Conservation (phyloP, 2,888 invertebrate genomes). For the Chirona hameri region DNA sequence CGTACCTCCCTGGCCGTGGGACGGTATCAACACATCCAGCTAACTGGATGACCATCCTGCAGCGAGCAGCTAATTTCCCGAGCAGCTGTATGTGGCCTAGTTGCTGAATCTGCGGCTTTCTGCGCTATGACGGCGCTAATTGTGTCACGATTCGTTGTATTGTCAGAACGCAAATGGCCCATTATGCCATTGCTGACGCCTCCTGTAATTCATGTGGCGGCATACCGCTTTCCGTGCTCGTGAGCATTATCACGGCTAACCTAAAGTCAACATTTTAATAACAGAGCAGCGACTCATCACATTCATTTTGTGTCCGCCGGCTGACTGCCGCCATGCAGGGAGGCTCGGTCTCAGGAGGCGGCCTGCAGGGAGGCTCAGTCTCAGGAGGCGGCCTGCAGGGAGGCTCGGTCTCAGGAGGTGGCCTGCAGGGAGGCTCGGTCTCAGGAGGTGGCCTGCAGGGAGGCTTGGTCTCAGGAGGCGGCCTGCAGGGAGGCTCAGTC, state of each 20-base stretch:
- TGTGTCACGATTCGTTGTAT: not conserved
- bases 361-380: not conserved
- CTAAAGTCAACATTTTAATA: constrained; percentile 24
- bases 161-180: not conserved
- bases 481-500: not conserved
- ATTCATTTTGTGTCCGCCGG: not conserved
- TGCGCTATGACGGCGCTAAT: not conserved
- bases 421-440: not conserved
- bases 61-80: not conserved
- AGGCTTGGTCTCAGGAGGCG: too few species aligned
- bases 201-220: not conserved
- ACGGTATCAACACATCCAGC: too few species aligned
- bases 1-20: too few species aligned
- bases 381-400: not conserved
- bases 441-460: not conserved
- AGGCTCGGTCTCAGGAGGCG: not conserved
- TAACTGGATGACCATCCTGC: not conserved
- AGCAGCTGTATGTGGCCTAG: too few species aligned
- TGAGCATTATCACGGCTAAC: not conserved
- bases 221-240: not conserved
- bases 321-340: not conserved
- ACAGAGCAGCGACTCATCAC: not conserved
- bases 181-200: not conserved
- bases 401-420: not conserved
- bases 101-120: not conserved